phyloP scores from a whole-genome alignment of 2,113 vertebrate species.

The Chrysemys picta region DNA sequence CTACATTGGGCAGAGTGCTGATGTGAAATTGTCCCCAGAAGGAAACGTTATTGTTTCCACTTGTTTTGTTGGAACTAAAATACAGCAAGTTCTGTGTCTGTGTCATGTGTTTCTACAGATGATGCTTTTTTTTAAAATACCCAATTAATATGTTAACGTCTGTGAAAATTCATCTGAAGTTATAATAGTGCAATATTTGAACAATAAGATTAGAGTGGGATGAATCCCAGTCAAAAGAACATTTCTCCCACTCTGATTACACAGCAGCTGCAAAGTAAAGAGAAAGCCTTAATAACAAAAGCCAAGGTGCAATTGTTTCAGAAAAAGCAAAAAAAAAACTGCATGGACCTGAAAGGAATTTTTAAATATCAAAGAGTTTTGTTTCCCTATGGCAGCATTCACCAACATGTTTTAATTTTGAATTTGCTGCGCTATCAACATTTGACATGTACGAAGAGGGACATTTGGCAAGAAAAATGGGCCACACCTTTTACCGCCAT shows the following conservation, averaged over 20 bases:
- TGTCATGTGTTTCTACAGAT: not conserved
- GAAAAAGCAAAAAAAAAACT: not conserved
- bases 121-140: not conserved
- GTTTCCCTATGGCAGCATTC: not conserved
- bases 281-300: not conserved
- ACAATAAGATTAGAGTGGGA: not conserved
- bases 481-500: not conserved
- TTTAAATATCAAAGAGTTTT: constrained; percentile 17
- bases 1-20: not conserved
- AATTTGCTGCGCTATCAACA: constrained; percentile 23
- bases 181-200: not conserved
- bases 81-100: not conserved
- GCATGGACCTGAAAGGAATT: not conserved
- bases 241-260: not conserved
- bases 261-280: not conserved
- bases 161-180: not conserved
- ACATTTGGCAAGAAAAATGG: constrained; percentile 15
- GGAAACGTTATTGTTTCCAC: not conserved
- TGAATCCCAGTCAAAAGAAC: not conserved
- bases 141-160: not conserved
- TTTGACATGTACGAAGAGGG: not conserved
- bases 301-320: not conserved
- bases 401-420: constrained; percentile 15
- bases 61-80: not conserved
- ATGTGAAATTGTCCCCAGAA: not conserved